Evolutionary conservation across 2,888 invertebrate species (phyloP), one percentile per base, ranked within the genome.

Genomic region (Cyaniris semiargus): DNA sequence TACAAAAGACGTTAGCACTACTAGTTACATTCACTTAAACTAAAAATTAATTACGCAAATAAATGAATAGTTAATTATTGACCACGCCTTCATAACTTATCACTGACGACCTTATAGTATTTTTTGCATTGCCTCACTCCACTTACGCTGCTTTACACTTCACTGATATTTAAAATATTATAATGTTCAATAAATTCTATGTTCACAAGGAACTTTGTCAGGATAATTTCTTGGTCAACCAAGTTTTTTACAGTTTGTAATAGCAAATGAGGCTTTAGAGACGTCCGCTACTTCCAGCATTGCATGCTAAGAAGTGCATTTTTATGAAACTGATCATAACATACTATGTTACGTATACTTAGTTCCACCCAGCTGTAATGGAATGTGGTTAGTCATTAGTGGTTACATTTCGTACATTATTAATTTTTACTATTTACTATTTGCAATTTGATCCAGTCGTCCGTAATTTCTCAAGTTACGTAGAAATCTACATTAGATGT

Each of bases 41-140:
- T 74, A 74, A 74, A 74, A 74, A 23, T 38, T 8, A 72, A 44
- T 53, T 53, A 74, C 53, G 74, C 74, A 53, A 74, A 74, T 53
- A 21, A 66, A 74, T 53, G 74, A 74, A 74, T 53, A 27, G 7
- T 7, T 74, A 74, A 74, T 66, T 66, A 27, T 66, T 53, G 27
- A 48, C 48, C 18, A 53, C 74, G 10, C 48, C 74, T 13, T 23
- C n/a, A 74, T 48, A 53, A 53, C 15, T 27, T 53, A 48, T 23
- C 7, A 23, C 74, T 21, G 21, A 48, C 27, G 21, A 18, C 53
- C 44, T 53, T 27, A 72, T 5, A 44, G 10, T 6, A 4, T 48
- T 53, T 31, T 66, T 66, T 66, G 66, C 66, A 66, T 5, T 15
- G 66, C 5, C 48, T 53, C 74, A 74, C 74, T 74, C 48, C 53